A percentile compares a stretch with the other conserved stretches of the same genome.
These are phyloP conservation scores for Helicoverpa assulta DNA, from an alignment of 2,888 invertebrate species.

Conservation along the genomic window DNA sequence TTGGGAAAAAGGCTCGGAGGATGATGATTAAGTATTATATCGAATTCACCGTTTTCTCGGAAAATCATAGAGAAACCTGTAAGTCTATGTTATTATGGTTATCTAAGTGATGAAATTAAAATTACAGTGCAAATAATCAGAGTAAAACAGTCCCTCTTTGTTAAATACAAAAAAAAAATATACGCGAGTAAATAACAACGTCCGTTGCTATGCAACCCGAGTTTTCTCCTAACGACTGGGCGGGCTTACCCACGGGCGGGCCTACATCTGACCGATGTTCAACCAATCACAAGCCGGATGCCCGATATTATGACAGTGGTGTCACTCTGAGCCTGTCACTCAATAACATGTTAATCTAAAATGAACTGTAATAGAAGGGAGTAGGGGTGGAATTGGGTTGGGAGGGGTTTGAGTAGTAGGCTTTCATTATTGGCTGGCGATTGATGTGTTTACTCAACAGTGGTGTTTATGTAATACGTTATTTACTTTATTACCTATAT, in stretches of 20 bases:
- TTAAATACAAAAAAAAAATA: too few species aligned
- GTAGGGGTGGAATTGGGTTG: conserved; percentile 55
- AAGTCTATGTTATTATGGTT: too few species aligned
- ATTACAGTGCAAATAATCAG: too few species aligned
- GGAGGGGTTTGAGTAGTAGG: conserved; percentile 46
- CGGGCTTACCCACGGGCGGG: conserved; percentile 70
- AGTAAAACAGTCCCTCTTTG: neutral
- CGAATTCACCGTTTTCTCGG: too few species aligned
- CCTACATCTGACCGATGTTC: conserved; percentile 55
- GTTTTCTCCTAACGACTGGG: conserved; percentile 66
- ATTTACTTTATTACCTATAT: neutral
- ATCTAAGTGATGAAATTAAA: too few species aligned
- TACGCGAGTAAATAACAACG: conserved; percentile 27
- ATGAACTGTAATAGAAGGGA: conserved; percentile 39
- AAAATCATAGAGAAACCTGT: too few species aligned
- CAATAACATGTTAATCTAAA: conserved; percentile 41
- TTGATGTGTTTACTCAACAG: conserved; percentile 41
- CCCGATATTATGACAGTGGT: conserved; percentile 83
- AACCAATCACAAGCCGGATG: conserved; percentile 83
- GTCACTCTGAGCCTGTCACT: conserved; percentile 80
- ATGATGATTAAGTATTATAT: too few species aligned
- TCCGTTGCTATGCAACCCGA: conserved; percentile 74
- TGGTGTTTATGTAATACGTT: neutral
- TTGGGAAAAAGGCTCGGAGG: too few species aligned
- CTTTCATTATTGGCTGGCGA: conserved; percentile 76